These are phyloP conservation scores for Hirtodrosophila duncani DNA, from an alignment of 2,888 invertebrate genomes.

Conservation along the genomic window DNA sequence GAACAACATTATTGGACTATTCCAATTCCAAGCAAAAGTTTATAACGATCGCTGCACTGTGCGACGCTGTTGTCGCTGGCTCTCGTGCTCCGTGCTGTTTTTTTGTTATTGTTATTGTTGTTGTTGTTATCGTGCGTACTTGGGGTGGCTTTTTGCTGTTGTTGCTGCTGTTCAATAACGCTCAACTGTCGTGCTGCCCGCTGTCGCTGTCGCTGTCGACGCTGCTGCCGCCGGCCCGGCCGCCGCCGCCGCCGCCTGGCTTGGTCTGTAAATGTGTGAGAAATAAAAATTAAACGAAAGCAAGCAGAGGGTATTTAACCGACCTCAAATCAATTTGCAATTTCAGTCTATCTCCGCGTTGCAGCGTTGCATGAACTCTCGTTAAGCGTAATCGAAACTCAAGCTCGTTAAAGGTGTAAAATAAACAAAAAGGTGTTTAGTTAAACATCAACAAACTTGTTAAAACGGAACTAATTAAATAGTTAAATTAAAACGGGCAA, in stretches of 20 bases:
- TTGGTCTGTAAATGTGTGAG: conserved; percentile 22
- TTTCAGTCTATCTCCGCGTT: conserved; percentile 79
- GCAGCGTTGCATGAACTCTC: conserved; percentile 77
- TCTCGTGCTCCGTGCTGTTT: background rate
- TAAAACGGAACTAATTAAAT: conserved; percentile 34
- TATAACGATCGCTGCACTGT: background rate
- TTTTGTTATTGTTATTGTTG: conserved; percentile 28
- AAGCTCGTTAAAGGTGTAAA: too few species aligned
- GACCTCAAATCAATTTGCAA: conserved; percentile 79
- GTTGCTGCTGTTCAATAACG: conserved; percentile 68
- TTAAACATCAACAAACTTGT: conserved; percentile 21
- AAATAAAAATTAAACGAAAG: conserved; percentile 50
- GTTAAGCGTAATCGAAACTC: conserved; percentile 42
- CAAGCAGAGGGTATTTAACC: conserved; percentile 79
- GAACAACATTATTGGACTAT: too few species aligned
- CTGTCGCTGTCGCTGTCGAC: conserved; percentile 9
- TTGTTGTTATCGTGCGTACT: conserved; percentile 59
- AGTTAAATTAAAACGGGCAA: conserved; percentile 16
- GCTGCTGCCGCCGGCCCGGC: conserved; percentile 14
- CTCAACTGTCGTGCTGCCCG: conserved; percentile 20
- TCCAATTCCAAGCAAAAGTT: too few species aligned
- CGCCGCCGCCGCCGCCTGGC: conserved; percentile 12
- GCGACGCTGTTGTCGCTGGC: conserved; percentile 19
- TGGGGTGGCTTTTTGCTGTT: too few species aligned
- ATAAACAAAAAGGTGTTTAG: conserved; percentile 19